Evolutionary conservation across 2,113 vertebrate species (phyloP).

Genomic region (Anoplopoma fimbria): DNA sequence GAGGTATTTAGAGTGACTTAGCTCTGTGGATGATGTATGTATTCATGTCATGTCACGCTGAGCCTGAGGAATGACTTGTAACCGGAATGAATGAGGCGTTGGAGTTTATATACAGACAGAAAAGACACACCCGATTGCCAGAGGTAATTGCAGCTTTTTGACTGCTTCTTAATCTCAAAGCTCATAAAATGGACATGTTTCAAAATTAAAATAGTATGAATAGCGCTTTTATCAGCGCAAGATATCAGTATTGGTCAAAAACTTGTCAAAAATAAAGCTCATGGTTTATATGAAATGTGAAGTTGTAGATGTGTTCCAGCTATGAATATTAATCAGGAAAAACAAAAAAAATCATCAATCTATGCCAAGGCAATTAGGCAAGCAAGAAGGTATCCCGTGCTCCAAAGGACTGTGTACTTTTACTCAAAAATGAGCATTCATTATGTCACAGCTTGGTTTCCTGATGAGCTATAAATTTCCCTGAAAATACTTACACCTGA

Average conservation of each 20-base stretch:
- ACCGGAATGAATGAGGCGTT: constrained; percentile 58
- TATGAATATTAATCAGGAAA: constrained; percentile 42
- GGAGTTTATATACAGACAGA: constrained; percentile 26
- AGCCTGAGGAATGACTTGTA: constrained; percentile 66
- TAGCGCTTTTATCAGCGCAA: not conserved
- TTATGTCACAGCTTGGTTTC: constrained; percentile 71
- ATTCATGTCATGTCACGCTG: constrained; percentile 59
- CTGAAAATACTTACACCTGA: constrained; percentile 69
- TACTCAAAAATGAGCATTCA: constrained; percentile 63
- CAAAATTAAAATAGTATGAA: not conserved
- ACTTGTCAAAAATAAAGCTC: constrained; percentile 29
- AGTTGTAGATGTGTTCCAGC: constrained; percentile 26
- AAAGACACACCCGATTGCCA: constrained; percentile 11
- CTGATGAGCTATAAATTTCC: constrained; percentile 71
- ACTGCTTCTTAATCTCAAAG: constrained; percentile 29
- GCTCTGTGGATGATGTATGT: constrained; percentile 61
- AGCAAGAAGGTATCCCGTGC: constrained; percentile 46
- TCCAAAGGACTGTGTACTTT: constrained; percentile 67
- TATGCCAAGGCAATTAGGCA: constrained; percentile 56
- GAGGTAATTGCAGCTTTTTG: constrained; percentile 39
- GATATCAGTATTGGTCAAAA: constrained; percentile 26
- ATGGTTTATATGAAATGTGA: constrained; percentile 33
- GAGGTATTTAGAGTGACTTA: constrained; percentile 33
- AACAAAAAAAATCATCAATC: constrained; percentile 64
- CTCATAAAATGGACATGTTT: constrained; percentile 13